Evolutionary conservation across 2,113 vertebrate species (phyloP), one percentile per base, ranked within the genome.

Genomic region (Malaclemys terrapin): DNA sequence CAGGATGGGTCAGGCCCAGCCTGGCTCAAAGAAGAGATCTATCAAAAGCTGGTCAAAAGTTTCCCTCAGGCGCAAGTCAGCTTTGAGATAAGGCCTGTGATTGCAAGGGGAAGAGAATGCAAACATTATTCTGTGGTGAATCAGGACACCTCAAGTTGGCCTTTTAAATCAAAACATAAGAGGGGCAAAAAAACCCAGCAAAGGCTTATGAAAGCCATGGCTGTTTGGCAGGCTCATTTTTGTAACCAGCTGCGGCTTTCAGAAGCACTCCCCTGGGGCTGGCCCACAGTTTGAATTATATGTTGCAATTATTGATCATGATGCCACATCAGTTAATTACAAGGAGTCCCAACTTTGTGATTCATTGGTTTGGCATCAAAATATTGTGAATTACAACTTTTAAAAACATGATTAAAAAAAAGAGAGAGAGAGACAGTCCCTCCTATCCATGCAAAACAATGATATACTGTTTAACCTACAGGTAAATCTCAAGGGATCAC

Each of bases 101-200:
- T 89, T 8, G 47, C 85, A 91, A 90, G 0, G 0, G 87, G 42
- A 47, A 47, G 75, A 47, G 25, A 78, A 78, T 27, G 42, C 75
- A 47, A 87, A 89, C 35, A 82, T n/a, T 35, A 38, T 56, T 82
- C 84, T 22, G 56, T 91, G 42, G 45, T 57, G 45, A 52, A 75
- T 8, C 57, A 35, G 62, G 35, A 85, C 47, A 85, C 56, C 65
- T 13, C 80, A 76, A 79, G 24, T 31, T 76, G 82, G 54, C 72
- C 25, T 47, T 88, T 78, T 29, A 91, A 10, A 29, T 31, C 42
- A 83, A 45, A 45, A 65, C 45, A 0, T 47, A 87, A 47, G 14
- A 3, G 6, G 49, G 38, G 47, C 45, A 90, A 76, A 22, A 57
- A 87, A 59, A 6, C 22, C 24, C 42, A 45, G 42, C 24, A 78